Percentiles rank a stretch among this genome's conserved stretches.
These are phyloP conservation scores for Hypselothyrea guttata DNA, from an alignment of 2,888 invertebrate genomes.

Conservation along the genomic window DNA sequence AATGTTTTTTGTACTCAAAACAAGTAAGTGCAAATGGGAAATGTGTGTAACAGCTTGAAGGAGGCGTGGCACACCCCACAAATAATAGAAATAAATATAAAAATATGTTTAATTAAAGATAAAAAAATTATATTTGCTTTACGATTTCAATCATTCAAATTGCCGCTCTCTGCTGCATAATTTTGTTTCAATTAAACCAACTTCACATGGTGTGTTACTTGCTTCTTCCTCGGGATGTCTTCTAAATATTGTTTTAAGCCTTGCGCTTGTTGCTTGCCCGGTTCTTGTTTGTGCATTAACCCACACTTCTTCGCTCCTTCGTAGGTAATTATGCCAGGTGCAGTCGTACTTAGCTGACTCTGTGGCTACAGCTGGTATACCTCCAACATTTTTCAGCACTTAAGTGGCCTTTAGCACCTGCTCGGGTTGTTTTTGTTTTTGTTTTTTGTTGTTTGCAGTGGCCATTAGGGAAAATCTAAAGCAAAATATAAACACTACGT, in stretches of 20 bases:
- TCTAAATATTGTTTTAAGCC: slow-evolving; percentile 10
- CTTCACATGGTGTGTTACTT: too few relatives aligned
- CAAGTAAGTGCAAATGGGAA: too few relatives aligned
- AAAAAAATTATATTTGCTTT: too few relatives aligned
- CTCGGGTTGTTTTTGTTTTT: slow-evolving; percentile 32
- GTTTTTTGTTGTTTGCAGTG: slow-evolving; percentile 39
- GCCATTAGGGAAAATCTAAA: slow-evolving; percentile 62
- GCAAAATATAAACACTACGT: slow-evolving; percentile 62
- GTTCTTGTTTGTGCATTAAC: slow-evolving; percentile 62
- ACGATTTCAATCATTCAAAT: too few relatives aligned
- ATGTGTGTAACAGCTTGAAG: too few relatives aligned
- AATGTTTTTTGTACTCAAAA: too few relatives aligned
- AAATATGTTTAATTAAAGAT: too few relatives aligned
- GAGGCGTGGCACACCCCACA: too few relatives aligned
- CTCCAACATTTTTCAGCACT: slow-evolving; percentile 62
- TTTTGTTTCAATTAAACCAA: too few relatives aligned
- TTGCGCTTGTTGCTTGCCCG: background rate
- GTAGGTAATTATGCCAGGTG: slow-evolving; percentile 58
- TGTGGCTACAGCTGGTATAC: slow-evolving; percentile 20
- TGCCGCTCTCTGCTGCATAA: too few relatives aligned
- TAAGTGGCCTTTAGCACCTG: slow-evolving; percentile 75
- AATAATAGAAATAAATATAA: too few relatives aligned
- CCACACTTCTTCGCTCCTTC: slow-evolving; percentile 26
- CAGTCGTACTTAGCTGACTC: slow-evolving; percentile 15
- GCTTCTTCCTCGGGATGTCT: too few relatives aligned